A percentile compares a stretch with the other conserved stretches of the same genome.
phyloP scores from a whole-genome alignment of 1,140 invertebrate species.

The Eciton burchellii region DNA sequence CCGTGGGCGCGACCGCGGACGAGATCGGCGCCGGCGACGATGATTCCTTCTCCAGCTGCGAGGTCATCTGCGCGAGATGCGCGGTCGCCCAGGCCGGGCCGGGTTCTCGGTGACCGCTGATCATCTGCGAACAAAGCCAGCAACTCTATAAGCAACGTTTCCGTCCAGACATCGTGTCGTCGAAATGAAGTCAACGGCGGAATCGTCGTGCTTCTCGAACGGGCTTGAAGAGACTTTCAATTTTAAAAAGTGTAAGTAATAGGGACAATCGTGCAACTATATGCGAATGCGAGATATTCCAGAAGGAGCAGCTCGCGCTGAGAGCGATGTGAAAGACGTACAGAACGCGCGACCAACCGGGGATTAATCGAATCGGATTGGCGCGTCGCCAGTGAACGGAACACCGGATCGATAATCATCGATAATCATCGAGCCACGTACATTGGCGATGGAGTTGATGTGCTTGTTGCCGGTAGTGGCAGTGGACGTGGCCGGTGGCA shows the following conservation, averaged over 20 bases:
- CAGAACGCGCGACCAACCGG: no score
- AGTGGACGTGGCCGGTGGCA: conserved; percentile 81
- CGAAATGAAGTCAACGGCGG: neutral
- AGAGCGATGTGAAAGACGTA: no score
- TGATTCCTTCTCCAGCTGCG: conserved; percentile 82
- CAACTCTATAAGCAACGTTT: neutral
- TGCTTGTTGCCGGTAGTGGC: conserved; percentile 84
- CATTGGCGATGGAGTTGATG: conserved; percentile 84
- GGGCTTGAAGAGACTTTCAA: no score
- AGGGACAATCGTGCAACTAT: no score
- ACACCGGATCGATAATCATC: neutral
- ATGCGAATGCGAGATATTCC: no score
- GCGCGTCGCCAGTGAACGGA: no score
- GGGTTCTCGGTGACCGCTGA: conserved; percentile 81
- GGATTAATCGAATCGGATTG: no score
- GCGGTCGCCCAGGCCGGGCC: conserved; percentile 81
- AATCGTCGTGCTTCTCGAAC: neutral
- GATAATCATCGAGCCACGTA: conserved; percentile 71
- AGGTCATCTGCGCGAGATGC: conserved; percentile 82
- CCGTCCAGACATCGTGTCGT: neutral
- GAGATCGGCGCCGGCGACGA: conserved; percentile 85
- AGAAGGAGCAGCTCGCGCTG: no score
- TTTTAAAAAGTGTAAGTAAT: no score
- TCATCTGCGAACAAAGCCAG: conserved; percentile 76
- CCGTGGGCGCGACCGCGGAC: conserved; percentile 80